These are phyloP conservation scores for Leptarthrus brevirostris DNA, from an alignment of 2,888 invertebrate genomes.

Conservation along the genomic window DNA sequence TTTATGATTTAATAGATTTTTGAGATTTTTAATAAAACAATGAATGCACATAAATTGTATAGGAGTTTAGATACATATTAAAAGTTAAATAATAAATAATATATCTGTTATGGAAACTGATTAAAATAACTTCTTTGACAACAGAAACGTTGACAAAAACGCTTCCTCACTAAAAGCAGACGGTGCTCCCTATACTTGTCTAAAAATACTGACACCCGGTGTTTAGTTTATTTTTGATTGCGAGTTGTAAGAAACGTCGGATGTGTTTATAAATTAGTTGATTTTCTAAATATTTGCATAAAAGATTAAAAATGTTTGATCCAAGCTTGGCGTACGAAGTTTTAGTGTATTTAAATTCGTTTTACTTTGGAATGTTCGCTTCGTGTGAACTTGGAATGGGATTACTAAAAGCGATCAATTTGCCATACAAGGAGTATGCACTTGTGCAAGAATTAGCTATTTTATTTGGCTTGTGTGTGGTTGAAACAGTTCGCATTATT, in stretches of 20 bases:
- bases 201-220: conserved; percentile 21
- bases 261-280: background rate
- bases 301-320: conserved; percentile 70
- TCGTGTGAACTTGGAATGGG: conserved; percentile 85
- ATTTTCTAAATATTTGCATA: no score
- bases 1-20: no score
- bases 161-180: no score
- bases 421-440: conserved; percentile 74
- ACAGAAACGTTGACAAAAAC: no score
- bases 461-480: conserved; percentile 78
- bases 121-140: no score
- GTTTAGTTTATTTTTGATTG: conserved; percentile 31
- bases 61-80: no score
- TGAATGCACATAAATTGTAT: no score
- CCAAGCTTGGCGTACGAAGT: conserved; percentile 86
- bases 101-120: no score
- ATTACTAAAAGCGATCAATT: conserved; percentile 81
- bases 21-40: no score
- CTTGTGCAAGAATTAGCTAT: conserved; percentile 83
- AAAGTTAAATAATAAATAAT: no score
- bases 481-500: conserved; percentile 85
- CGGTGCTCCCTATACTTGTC: background rate
- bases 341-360: conserved; percentile 83
- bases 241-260: background rate
- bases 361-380: conserved; percentile 88